Percentiles rank a stretch among this genome's conserved stretches.
Conservation (phyloP, 2,113 vertebrate species). For the Oreochromis spilurus region DNA sequence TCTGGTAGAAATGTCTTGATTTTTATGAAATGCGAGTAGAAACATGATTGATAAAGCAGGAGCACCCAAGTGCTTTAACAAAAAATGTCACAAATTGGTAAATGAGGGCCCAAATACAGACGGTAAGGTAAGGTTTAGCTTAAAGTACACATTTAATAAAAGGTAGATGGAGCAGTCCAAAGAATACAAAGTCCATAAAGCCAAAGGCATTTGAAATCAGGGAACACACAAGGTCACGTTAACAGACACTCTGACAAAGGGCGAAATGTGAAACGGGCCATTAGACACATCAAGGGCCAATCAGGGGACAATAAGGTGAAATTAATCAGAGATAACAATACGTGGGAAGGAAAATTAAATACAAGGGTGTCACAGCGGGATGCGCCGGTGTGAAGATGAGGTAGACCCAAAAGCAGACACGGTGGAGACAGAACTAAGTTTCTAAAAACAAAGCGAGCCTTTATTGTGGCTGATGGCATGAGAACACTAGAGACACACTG, state of each 20-base stretch:
- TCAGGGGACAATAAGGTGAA: background rate
- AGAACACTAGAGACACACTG: no score
- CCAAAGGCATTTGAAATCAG: background rate
- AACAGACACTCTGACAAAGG: background rate
- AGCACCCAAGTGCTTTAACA: rapidly evolving
- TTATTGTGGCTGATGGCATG: no score
- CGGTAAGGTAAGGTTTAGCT: background rate
- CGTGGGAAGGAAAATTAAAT: background rate
- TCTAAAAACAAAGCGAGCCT: no score
- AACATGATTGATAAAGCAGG: background rate
- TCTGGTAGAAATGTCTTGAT: background rate
- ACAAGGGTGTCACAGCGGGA: background rate
- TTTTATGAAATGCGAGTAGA: background rate
- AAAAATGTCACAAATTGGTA: background rate
- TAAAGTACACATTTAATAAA: background rate
- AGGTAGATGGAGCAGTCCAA: background rate
- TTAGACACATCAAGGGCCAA: background rate
- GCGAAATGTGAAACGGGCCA: background rate
- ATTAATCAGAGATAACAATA: background rate
- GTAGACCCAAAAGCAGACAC: no score
- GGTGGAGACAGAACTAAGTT: no score
- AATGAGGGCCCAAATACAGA: background rate
- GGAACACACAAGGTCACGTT: background rate
- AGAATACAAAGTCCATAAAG: background rate
- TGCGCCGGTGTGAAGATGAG: no score